Conservation (phyloP, 2,113 vertebrate species). For the Tetrao urogallus region DNA sequence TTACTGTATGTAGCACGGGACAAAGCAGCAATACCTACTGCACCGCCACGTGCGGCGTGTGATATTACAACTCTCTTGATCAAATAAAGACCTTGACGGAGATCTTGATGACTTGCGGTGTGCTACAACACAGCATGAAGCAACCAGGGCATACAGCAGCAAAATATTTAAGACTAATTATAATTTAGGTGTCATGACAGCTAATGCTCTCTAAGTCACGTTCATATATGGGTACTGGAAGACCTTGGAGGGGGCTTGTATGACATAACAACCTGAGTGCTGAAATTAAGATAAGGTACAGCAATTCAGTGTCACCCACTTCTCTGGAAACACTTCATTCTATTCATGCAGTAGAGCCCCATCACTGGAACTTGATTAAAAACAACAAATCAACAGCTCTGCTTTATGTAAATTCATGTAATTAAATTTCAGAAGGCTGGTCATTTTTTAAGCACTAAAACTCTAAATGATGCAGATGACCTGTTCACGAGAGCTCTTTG, state of each 20-base stretch:
- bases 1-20: neutral
- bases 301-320: neutral
- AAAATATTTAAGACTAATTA: neutral
- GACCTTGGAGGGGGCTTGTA: neutral
- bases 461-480: neutral
- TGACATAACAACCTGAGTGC: neutral
- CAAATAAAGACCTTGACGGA: neutral
- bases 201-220: neutral
- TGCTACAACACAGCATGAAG: neutral
- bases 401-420: neutral
- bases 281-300: neutral
- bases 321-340: neutral
- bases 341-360: neutral
- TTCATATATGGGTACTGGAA: neutral
- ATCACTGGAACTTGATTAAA: constrained; percentile 1
- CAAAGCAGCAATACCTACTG: constrained; percentile 8
- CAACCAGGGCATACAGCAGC: neutral
- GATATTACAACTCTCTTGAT: neutral
- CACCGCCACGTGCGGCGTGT: neutral
- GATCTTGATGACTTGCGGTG: neutral
- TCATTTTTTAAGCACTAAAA: neutral
- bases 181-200: neutral
- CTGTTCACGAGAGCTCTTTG: neutral
- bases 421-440: constrained; percentile 17
- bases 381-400: neutral